A percentile compares a stretch with the other conserved stretches of the same genome.
phyloP scores from a whole-genome alignment of 1,140 invertebrate species.

The Tetramorium simillimum region DNA sequence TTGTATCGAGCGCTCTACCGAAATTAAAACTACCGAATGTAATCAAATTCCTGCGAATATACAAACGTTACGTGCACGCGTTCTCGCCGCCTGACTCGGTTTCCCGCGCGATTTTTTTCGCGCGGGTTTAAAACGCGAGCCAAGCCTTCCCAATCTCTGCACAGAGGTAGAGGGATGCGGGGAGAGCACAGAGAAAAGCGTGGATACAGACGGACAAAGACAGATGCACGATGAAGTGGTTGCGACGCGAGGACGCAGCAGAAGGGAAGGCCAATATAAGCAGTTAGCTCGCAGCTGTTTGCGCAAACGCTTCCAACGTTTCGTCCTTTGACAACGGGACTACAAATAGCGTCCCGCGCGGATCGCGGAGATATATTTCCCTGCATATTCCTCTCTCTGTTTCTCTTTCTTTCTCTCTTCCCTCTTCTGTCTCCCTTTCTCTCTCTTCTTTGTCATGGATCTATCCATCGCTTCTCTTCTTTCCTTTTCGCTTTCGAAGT shows the following conservation, averaged over 20 bases:
- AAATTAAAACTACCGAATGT: conserved; percentile 51
- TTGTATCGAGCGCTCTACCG: conserved; percentile 1
- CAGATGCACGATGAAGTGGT: background rate
- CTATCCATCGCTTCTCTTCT: background rate
- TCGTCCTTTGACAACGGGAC: conserved; percentile 69
- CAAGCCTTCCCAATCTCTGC: background rate
- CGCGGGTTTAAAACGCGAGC: background rate
- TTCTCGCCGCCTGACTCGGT: background rate
- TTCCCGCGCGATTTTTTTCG: conserved; percentile 23
- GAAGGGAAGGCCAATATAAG: conserved; percentile 71
- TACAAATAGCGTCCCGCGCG: conserved; percentile 68
- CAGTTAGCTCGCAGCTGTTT: conserved; percentile 73
- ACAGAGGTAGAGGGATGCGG: background rate
- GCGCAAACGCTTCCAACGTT: conserved; percentile 70
- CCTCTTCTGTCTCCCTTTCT: background rate
- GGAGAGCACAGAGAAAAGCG: background rate
- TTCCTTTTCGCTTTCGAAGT: conserved; percentile 3
- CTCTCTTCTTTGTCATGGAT: background rate
- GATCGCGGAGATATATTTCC: conserved; percentile 64
- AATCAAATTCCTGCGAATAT: conserved; percentile 57
- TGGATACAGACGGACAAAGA: conserved; percentile 12
- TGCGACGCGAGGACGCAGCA: conserved; percentile 40
- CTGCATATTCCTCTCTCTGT: background rate
- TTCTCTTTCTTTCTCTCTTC: background rate
- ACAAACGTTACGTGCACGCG: conserved; percentile 21